Base-by-base conservation (phyloP, 2,113 vertebrate genomes). In the Eublepharis macularius region DNA sequence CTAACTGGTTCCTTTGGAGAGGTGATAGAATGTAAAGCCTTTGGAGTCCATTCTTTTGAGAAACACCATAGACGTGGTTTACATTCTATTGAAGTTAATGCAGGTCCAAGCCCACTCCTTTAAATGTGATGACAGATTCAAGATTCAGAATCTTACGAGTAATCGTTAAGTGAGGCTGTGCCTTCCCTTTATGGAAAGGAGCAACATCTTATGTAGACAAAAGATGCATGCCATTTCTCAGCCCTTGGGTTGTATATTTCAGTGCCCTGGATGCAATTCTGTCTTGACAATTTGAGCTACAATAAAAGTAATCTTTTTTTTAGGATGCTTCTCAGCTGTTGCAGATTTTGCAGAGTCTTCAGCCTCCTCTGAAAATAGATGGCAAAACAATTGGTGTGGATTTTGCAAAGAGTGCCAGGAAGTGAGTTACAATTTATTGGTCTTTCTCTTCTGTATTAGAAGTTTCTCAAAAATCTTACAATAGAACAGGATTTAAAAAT, bases 371-470 rank as follows among this genome's bases (percentile, higher is more conserved):
- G 84, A 99, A 99, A 95, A 97, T 99, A 81, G 99, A 99, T 91
- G 98, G 98, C 69, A 99, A 99, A 97, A 99, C 98, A 76, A 98
- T 99, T 84, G 98, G 98, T 21, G 98, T 99, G 87, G 99, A 99
- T 95, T 99, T 98, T 93, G 99, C 99, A 63, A 99, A 99, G 94
- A 99, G 98, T 95, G 98, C 98, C 84, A 98, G 98, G 94, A 99
- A 99, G 99, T 99, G 91, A 96, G 98, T 97, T 70, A 29, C 4
- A 1, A 85, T 32, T 70, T 73, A n/a, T 60, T 79, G 1, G 0
- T 65, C 36, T 63, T 69, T 3, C 6, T 73, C 76, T 34, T 77
- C 29, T 39, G 51, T 68, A 3, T 34, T 68, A 84, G 12, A 79
- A 9, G 3, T 43, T 6, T 49, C 11, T 32, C 11, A 45, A 10